phyloP scores from a whole-genome alignment of 92 coral and sea anemone genomes.

The Epizoanthus rinbou region DNA sequence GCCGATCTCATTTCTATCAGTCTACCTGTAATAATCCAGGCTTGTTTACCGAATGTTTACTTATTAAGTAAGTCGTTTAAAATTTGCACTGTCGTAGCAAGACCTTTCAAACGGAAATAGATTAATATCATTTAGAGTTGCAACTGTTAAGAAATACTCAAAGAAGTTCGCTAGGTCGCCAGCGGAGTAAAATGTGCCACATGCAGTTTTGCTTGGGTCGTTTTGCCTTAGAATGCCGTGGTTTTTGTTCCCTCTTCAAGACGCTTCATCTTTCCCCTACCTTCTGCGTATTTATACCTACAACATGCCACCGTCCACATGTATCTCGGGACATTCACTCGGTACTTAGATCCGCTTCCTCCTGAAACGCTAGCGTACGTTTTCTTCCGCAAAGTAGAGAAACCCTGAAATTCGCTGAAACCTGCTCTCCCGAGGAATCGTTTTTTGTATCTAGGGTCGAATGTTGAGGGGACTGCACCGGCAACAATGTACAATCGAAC shows the following conservation, averaged over 20 bases:
- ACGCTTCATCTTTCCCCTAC: background rate
- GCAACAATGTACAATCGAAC: background rate
- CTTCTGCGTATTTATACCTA: background rate
- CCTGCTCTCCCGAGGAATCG: background rate
- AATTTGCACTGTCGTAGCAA: background rate
- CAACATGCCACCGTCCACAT: slow-evolving; percentile 7
- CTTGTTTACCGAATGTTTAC: no score
- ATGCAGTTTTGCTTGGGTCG: background rate
- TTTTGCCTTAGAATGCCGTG: background rate
- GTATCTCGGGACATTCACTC: background rate
- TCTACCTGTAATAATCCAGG: no score
- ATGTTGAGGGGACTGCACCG: background rate
- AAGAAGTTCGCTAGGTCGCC: background rate
- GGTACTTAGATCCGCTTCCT: background rate
- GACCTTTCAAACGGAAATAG: background rate
- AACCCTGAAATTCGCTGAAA: background rate
- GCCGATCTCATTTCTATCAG: no score
- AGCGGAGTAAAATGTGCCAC: background rate
- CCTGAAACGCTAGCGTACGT: background rate
- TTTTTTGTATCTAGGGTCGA: background rate
- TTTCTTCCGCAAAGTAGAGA: background rate
- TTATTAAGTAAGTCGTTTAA: background rate
- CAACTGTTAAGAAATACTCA: background rate
- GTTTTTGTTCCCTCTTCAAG: background rate
- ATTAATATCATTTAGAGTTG: background rate